Base-by-base conservation (phyloP, 2,797 vertebrate species). In the Sebastes nivosus region DNA sequence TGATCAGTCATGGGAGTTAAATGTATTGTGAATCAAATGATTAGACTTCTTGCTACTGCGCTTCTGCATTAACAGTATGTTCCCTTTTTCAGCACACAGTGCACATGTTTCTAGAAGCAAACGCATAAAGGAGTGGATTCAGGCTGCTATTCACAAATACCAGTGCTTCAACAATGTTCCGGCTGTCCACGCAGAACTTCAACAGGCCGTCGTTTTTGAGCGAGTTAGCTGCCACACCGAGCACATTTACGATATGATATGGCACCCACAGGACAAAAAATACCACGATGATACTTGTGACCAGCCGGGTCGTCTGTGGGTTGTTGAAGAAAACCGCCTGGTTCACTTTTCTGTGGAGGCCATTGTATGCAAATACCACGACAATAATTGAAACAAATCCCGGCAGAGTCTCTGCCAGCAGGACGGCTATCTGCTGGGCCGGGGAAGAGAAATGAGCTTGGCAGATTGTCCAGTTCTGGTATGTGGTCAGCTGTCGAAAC, bases 71-170 rank as follows among this genome's bases (percentile, higher is more conserved):
- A 42, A 32, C 60, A 57, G 22, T 24, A 24, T 50, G 13, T 30
- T 72, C 4, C 0, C 11, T 20, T 58, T 72, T 74, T 24, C 22
- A 8, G 72, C 61, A 81, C 9, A 32, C 0, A 8, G 18, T 22
- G 27, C 67, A 86, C 3, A 74, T 46, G 27, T 77, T 81, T 54
- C 4, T 4, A 22, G 58, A 68, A 32, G 77, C 63, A 73, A 86
- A 90, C 1, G 65, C 75, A 34, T 89, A 83, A 14, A 91, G 65
- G 16, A 87, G n/a, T 14, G 84, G 83, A 79, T 90, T 74, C 24
- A 86, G 1, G n/a, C 66, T 32, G 59, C 79, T 80, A 16, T 82
- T 85, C 57, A 85, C 20, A 69, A 85, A 81, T 6, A 52, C 46
- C 12, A 88, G 8, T 1, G 79, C 27, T 66, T 2, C 27, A 38